Evolutionary conservation across 2,888 invertebrate genomes (phyloP).

Genomic region (Acronicta alni): DNA sequence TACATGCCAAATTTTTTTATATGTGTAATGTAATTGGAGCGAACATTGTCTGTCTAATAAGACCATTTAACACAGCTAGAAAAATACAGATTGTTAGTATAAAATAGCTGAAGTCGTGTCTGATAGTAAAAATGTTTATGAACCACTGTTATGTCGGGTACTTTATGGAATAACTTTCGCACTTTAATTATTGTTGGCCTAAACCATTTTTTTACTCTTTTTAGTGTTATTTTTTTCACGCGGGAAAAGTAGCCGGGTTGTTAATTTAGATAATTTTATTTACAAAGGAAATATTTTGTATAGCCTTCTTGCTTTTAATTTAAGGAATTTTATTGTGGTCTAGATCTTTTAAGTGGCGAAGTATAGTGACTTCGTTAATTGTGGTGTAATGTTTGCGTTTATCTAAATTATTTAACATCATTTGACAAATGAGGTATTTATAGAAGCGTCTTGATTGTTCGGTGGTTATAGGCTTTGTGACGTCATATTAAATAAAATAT

Average conservation of each 20-base stretch:
- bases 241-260: neutral
- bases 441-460: too few species aligned
- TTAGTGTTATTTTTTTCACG: conserved; percentile 3
- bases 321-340: neutral
- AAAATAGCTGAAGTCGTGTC: conserved; percentile 40
- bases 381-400: conserved; percentile 6
- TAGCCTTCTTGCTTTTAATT: neutral
- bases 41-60: conserved; percentile 21
- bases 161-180: conserved; percentile 37
- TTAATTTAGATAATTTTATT: neutral
- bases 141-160: conserved; percentile 14
- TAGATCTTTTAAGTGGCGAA: conserved; percentile 19
- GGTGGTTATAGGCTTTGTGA: too few species aligned
- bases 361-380: conserved; percentile 29
- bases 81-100: conserved; percentile 31
- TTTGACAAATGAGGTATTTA: too few species aligned
- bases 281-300: neutral
- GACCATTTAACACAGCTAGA: conserved; percentile 14
- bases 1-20: conserved; percentile 20
- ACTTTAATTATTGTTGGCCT: conserved; percentile 24
- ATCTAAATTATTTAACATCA: too few species aligned
- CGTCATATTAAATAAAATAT: too few species aligned
- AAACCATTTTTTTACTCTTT: neutral
- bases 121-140: conserved; percentile 47
- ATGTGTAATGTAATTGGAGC: conserved; percentile 16